Base-by-base conservation (phyloP, 2,797 vertebrate species). In the Sebastes itinus region DNA sequence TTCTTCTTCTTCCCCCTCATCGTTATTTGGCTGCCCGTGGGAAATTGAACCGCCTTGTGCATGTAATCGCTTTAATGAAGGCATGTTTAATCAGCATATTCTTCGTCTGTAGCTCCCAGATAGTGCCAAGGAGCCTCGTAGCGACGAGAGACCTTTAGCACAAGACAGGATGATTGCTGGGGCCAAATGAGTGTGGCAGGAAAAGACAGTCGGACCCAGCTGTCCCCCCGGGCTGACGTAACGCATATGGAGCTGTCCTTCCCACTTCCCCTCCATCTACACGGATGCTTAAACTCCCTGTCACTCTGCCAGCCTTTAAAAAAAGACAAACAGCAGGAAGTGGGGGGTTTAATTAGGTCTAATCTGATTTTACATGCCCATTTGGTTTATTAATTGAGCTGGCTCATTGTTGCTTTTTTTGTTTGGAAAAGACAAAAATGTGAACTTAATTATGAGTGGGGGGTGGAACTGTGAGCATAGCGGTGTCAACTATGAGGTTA, bases 11-110 rank as follows among this genome's bases (percentile, higher is more conserved):
- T 77, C 82, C 80, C 63, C 60, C 61, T 84, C 83, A 72, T 91
- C 83, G 83, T 93, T 92, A 92, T 93, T 91, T 87, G 89, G 83
- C 86, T 82, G 92, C 94, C 94, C 7, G 87, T 94, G 94, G 93
- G 93, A 95, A 92, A 88, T 82, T 77, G 74, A 90, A 79, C 81
- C 70, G 84, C 88, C 86, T 89, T 90, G 82, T 91, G 87, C 85
- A 62, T 85, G 85, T 96, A 95, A 96, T 96, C 89, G 92, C 75
- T 94, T 95, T 96, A 96, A 96, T 96, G 95, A 96, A 95, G 84
- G 89, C 87, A 74, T 83, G 86, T 91, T 92, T 94, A 94, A 96
- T 95, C 91, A 89, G 86, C 88, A 87, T 90, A 86, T 90, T 92
- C 88, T 90, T 81, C 52, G 67, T 92, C 86, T 90, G 83, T 94